Evolutionary conservation across 2,888 invertebrate species (phyloP).

Genomic region (Leptura quadrifasciata): DNA sequence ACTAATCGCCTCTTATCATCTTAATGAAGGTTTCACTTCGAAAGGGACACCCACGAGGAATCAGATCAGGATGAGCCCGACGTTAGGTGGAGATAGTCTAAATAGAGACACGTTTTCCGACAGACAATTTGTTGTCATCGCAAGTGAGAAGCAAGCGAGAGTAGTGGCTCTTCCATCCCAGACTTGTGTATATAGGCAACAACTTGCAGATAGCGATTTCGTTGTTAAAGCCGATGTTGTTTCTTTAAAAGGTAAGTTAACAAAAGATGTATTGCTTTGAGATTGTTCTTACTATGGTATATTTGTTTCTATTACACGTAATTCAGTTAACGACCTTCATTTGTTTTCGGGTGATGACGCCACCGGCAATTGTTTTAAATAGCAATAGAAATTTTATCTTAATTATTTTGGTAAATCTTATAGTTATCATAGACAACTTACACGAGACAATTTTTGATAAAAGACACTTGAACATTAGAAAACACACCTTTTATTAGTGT

Average conservation of each 20-base stretch:
- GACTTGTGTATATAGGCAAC: slow-evolving; percentile 94
- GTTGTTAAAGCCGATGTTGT: slow-evolving; percentile 96
- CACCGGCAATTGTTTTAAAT: no score
- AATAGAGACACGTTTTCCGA: slow-evolving; percentile 78
- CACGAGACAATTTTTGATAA: no score
- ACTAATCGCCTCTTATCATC: not conserved
- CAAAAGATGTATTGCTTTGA: no score
- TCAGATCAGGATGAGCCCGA: slow-evolving; percentile 85
- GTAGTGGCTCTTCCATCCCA: slow-evolving; percentile 96
- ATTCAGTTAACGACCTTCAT: not conserved
- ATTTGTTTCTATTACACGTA: no score
- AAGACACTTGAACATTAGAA: no score
- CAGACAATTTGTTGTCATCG: slow-evolving; percentile 94
- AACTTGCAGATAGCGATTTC: slow-evolving; percentile 94
- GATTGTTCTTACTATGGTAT: no score
- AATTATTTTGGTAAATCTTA: no score
- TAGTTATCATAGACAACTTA: no score
- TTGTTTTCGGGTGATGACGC: no score
- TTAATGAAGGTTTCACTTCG: slow-evolving; percentile 38
- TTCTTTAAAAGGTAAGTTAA: slow-evolving; percentile 89
- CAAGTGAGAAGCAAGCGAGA: slow-evolving; percentile 95
- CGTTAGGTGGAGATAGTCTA: slow-evolving; percentile 75
- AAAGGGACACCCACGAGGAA: slow-evolving; percentile 82
- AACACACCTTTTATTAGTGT: no score
- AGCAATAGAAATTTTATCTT: no score